Evolutionary conservation across 1,140 invertebrate genomes (phyloP), one percentile per base, ranked within the genome.

Genomic region (Cephus cinctus): DNA sequence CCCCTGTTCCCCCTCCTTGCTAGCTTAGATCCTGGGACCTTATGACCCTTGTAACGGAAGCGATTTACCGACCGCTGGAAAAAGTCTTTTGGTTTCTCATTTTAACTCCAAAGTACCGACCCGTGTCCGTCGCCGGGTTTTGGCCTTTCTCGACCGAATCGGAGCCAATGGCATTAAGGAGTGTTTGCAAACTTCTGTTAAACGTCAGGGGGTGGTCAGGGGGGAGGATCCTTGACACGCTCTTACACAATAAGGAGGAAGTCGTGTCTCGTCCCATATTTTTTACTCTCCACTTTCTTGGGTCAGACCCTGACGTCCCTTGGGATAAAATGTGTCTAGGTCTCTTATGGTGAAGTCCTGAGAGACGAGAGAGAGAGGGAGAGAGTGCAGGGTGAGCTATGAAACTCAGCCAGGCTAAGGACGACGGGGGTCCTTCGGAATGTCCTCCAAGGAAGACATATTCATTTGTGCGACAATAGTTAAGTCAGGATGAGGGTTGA

Each of bases 161-260:
- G n/a, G n/a, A n/a, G n/a, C n/a, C n/a, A n/a, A n/a, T n/a, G n/a
- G n/a, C n/a, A n/a, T n/a, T n/a, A n/a, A n/a, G n/a, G n/a, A 43
- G 22, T 61, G 59, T 62, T 61, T 62, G 56, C 59, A 61, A 62
- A 61, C 59, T 59, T 52, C 14, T 50, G 49, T 23, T 40, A 42
- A 57, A 36, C 12, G 39, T 15, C 8, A 34, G 8, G 20, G 34
- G 30, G 5, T 23, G 38, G 36, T 27, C 21, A 35, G 6, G n/a
- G n/a, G n/a, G n/a, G n/a, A n/a, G n/a, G n/a, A n/a, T n/a, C n/a
- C n/a, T n/a, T n/a, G n/a, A n/a, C n/a, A 21, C 39, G 22, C 25
- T 19, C 35, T 32, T 32, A 44, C 31, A 60, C 57, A 60, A 60
- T 60, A 15, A 36, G 20, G 30, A 55, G 56, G 57, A 59, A 56